These are phyloP conservation scores for Hartigia nigra DNA, from an alignment of 2,888 invertebrate species.

Conservation along the genomic window DNA sequence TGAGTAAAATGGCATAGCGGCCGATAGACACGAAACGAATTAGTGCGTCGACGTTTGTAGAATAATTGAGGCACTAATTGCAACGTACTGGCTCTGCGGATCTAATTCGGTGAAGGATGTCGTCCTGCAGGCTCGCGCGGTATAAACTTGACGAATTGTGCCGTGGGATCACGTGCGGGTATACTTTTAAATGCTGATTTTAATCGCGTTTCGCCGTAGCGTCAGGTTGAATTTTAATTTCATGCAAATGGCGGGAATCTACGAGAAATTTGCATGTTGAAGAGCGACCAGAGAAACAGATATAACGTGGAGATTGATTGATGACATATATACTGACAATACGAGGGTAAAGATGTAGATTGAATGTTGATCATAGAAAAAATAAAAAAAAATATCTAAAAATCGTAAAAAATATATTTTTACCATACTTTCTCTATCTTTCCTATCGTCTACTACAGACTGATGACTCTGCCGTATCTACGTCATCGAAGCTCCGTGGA, in stretches of 20 bases:
- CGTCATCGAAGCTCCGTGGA: background rate
- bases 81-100: background rate
- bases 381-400: background rate
- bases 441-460: background rate
- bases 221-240: conserved; percentile 31
- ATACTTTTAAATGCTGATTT: conserved; percentile 25
- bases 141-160: background rate
- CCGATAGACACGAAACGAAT: background rate
- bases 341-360: conserved; percentile 3
- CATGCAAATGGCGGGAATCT: conserved; percentile 30
- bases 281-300: conserved; percentile 14
- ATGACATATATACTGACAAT: background rate
- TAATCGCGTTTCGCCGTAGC: conserved; percentile 31
- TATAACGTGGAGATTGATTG: background rate
- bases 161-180: background rate
- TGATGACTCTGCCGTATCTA: background rate
- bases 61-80: background rate
- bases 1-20: background rate
- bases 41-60: background rate
- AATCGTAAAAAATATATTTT: background rate
- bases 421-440: background rate
- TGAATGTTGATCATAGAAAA: background rate
- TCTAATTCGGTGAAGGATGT: background rate
- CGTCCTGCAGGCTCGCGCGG: background rate
- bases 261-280: conserved; percentile 21